phyloP scores from a whole-genome alignment of 2,888 invertebrate genomes.

The Frankliniella intonsa region DNA sequence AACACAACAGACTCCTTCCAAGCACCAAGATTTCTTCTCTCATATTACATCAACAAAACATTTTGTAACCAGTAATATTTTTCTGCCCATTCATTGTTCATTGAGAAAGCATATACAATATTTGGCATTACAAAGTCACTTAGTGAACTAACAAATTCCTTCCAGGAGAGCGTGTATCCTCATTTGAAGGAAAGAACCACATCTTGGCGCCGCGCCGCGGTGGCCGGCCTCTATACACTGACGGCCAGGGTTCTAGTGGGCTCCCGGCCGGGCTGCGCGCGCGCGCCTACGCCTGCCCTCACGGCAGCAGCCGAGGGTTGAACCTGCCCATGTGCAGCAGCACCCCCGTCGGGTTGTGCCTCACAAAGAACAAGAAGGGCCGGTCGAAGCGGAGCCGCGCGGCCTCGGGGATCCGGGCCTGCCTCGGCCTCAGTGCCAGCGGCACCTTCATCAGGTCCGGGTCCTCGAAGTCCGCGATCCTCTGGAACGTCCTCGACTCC shows the following conservation, averaged over 20 bases:
- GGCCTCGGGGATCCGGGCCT: slow-evolving; percentile 50
- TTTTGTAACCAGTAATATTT: too few species aligned
- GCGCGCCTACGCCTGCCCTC: neutral
- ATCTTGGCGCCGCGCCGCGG: too few species aligned
- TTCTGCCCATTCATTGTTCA: too few species aligned
- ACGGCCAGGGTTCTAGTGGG: neutral
- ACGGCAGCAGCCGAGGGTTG: slow-evolving; percentile 70
- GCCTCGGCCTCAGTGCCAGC: slow-evolving; percentile 63
- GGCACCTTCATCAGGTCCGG: slow-evolving; percentile 56
- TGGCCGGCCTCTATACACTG: neutral
- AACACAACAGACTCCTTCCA: neutral
- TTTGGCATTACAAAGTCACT: too few species aligned
- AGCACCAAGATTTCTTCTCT: neutral
- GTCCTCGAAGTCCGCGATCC: slow-evolving; percentile 43
- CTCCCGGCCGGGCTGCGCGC: too few species aligned
- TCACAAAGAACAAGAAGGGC: slow-evolving; percentile 81
- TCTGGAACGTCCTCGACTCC: slow-evolving; percentile 27
- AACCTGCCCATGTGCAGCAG: slow-evolving; percentile 83
- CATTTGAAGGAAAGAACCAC: neutral
- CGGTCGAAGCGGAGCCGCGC: slow-evolving; percentile 77
- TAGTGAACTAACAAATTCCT: too few species aligned
- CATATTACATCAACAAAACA: too few species aligned
- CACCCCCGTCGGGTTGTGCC: slow-evolving; percentile 88
- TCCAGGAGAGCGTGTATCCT: too few species aligned
- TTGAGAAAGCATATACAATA: too few species aligned